A percentile compares a stretch with the other conserved stretches of the same genome.
These are phyloP conservation scores for Apamea crenata DNA, from an alignment of 2,888 invertebrate genomes.

Conservation along the genomic window DNA sequence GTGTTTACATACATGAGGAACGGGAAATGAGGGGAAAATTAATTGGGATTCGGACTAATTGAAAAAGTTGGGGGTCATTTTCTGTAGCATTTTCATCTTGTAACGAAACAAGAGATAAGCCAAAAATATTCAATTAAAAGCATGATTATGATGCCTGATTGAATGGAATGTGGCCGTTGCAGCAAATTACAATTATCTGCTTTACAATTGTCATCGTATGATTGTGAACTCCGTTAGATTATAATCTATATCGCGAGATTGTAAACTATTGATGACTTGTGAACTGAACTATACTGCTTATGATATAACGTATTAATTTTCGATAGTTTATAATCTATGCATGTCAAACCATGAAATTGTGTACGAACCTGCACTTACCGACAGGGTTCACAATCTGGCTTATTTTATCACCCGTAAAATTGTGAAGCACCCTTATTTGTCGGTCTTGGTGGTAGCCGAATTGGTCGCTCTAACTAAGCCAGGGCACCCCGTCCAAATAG, in stretches of 20 bases:
- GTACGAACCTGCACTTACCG: neutral
- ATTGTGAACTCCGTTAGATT: too few species aligned
- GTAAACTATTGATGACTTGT: neutral
- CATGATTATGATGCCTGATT: neutral
- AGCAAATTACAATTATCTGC: neutral
- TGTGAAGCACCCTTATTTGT: too few species aligned
- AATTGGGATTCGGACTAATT: neutral
- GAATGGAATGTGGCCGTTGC: neutral
- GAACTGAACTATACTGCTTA: neutral
- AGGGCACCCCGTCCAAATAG: too few species aligned
- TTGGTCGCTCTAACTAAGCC: too few species aligned
- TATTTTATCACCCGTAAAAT: too few species aligned
- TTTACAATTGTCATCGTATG: neutral
- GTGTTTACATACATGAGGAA: constrained; percentile 46
- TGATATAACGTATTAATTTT: neutral
- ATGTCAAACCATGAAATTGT: neutral
- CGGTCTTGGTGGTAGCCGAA: too few species aligned
- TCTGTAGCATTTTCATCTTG: neutral
- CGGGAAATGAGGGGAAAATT: neutral
- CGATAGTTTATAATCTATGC: too few species aligned
- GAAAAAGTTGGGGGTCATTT: neutral
- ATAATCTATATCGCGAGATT: too few species aligned
- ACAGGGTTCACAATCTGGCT: too few species aligned
- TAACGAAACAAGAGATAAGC: neutral
- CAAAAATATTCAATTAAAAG: neutral